Conservation (phyloP, 2,888 invertebrate species). For the Cenopis cana region DNA sequence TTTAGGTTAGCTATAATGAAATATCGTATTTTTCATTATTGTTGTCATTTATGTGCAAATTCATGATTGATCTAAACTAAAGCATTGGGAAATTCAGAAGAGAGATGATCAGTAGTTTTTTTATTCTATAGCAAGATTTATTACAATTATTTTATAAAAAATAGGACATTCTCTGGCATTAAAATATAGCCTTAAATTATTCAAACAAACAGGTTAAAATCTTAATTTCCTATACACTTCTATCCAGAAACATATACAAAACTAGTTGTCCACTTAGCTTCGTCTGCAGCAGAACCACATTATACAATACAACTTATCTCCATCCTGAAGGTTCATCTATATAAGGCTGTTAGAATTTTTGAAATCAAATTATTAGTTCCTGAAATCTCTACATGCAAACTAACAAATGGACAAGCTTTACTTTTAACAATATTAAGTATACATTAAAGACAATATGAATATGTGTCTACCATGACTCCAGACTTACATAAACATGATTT, state of each 20-base stretch:
- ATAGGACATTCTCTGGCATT: neutral
- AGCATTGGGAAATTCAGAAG: neutral
- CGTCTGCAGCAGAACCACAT: neutral
- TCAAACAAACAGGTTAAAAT: neutral
- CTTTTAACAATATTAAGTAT: too few species aligned
- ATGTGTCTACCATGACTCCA: neutral
- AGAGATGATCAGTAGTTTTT: neutral
- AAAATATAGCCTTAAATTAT: neutral
- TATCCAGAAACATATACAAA: neutral
- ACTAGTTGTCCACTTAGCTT: neutral
- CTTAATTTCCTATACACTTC: neutral
- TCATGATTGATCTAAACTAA: neutral
- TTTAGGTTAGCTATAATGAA: constrained; percentile 45
- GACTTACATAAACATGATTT: neutral
- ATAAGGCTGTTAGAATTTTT: too few species aligned
- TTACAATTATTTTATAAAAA: neutral
- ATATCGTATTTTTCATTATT: constrained; percentile 1
- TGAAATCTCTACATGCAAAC: neutral
- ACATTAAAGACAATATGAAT: neutral
- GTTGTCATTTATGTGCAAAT: neutral
- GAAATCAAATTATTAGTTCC: neutral
- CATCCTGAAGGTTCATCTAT: neutral
- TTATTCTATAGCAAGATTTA: neutral
- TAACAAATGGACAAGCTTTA: neutral
- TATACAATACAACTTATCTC: neutral